Evolutionary conservation across 1,140 invertebrate genomes (phyloP).

Genomic region (Drusus annulatus): DNA sequence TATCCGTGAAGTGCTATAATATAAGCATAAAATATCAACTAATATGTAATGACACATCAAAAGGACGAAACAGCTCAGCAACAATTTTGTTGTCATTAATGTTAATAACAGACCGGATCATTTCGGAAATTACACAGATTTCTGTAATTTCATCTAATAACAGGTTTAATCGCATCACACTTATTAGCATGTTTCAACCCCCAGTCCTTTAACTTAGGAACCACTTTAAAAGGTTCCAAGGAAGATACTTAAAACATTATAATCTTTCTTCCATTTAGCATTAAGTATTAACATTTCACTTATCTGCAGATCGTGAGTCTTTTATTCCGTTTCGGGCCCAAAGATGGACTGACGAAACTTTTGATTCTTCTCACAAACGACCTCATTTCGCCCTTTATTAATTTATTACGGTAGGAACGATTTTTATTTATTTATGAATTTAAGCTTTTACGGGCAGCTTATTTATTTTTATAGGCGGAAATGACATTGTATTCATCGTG

Average conservation of each 20-base stretch:
- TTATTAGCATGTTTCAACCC: background rate
- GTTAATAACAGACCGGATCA: background rate
- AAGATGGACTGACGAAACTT: too few species aligned
- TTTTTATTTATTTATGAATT: too few species aligned
- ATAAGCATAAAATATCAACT: background rate
- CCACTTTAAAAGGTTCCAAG: background rate
- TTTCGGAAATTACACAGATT: constrained; percentile 5
- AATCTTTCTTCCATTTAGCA: too few species aligned
- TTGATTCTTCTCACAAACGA: too few species aligned
- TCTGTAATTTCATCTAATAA: constrained; percentile 11
- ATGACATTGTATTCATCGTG: too few species aligned
- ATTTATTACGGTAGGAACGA: too few species aligned
- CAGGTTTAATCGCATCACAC: background rate
- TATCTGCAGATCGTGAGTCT: background rate
- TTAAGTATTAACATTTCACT: background rate
- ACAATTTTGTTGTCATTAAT: constrained; percentile 11
- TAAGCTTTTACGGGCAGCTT: too few species aligned
- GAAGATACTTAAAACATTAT: too few species aligned
- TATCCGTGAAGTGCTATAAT: too few species aligned
- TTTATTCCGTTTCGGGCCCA: too few species aligned
- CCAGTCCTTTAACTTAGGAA: background rate
- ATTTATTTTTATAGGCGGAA: too few species aligned
- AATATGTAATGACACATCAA: background rate
- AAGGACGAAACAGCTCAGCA: background rate
- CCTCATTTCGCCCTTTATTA: too few species aligned